Conservation (phyloP, 2,797 vertebrate species). For the Natrix natrix region DNA sequence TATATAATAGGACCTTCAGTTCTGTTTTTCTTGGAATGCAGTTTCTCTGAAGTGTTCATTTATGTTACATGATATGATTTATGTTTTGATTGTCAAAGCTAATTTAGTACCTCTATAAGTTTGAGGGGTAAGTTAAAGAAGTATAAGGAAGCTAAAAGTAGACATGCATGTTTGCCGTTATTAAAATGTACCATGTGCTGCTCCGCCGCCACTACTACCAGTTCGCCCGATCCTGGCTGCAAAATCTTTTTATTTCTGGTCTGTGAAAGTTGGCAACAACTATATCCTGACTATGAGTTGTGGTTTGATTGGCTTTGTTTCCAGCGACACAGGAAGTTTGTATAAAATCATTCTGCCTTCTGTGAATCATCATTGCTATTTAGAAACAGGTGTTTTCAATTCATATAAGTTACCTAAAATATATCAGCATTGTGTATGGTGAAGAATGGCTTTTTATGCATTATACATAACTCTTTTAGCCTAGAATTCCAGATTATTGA, state of each 20-base stretch:
- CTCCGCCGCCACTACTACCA: too few species aligned
- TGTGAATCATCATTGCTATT: background rate
- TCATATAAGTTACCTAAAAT: slow-evolving; percentile 2
- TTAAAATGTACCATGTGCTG: background rate
- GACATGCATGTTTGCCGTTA: background rate
- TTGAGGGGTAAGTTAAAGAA: background rate
- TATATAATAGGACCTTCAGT: too few species aligned
- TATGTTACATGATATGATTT: background rate
- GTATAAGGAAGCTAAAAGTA: background rate
- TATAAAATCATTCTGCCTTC: slow-evolving; percentile 24
- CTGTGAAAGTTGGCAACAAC: background rate
- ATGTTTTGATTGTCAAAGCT: slow-evolving; percentile 2
- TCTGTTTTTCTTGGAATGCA: fast-evolving
- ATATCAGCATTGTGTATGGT: background rate
- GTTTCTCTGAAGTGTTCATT: background rate
- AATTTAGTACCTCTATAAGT: background rate
- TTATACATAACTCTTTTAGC: background rate
- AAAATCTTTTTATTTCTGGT: slow-evolving; percentile 25
- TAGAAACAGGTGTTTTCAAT: background rate
- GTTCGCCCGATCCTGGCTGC: background rate
- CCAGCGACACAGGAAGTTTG: slow-evolving; percentile 39
- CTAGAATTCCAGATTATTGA: background rate
- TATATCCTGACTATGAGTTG: slow-evolving; percentile 12
- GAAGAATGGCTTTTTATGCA: background rate
- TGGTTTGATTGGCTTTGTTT: slow-evolving; percentile 30